phyloP scores from a whole-genome alignment of 2,888 invertebrate genomes.

The Cordylochernes scorpioides region DNA sequence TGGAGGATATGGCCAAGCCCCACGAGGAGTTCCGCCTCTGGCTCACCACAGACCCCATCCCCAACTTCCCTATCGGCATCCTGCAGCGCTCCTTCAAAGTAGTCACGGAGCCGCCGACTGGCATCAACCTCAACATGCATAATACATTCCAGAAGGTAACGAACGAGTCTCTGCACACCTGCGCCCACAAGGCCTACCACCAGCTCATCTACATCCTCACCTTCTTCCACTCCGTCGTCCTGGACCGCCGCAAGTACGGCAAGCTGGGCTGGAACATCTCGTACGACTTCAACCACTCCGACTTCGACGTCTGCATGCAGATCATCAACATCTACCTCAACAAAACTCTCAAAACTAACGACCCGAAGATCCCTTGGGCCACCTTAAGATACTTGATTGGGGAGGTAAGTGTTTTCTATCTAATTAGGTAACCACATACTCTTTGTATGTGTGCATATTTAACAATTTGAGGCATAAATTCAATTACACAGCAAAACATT shows the following conservation, averaged over 20 bases:
- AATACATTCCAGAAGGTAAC: conserved; percentile 68
- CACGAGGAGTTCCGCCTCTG: conserved; percentile 75
- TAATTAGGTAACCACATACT: no score
- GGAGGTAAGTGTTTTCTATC: no score
- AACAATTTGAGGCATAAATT: no score
- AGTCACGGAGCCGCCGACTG: conserved; percentile 75
- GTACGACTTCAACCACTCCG: conserved; percentile 74
- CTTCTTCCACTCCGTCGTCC: conserved; percentile 72
- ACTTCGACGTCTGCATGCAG: conserved; percentile 61
- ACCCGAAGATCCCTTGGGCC: conserved; percentile 57
- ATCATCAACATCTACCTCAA: conserved; percentile 59
- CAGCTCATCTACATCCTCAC: conserved; percentile 59
- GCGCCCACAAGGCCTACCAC: conserved; percentile 45
- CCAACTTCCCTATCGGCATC: conserved; percentile 63
- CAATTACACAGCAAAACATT: no score
- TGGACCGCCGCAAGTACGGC: conserved; percentile 71
- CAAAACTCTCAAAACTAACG: conserved; percentile 26
- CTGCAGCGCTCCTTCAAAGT: conserved; percentile 62
- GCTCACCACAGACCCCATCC: conserved; percentile 69
- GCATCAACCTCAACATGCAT: conserved; percentile 56
- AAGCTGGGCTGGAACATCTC: conserved; percentile 82
- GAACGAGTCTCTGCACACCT: conserved; percentile 39
- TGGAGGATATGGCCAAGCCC: conserved; percentile 48
- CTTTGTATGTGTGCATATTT: no score
- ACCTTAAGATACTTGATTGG: conserved; percentile 74